Evolutionary conservation across 2,888 invertebrate genomes (phyloP).

Genomic region (Apamea epomidion): DNA sequence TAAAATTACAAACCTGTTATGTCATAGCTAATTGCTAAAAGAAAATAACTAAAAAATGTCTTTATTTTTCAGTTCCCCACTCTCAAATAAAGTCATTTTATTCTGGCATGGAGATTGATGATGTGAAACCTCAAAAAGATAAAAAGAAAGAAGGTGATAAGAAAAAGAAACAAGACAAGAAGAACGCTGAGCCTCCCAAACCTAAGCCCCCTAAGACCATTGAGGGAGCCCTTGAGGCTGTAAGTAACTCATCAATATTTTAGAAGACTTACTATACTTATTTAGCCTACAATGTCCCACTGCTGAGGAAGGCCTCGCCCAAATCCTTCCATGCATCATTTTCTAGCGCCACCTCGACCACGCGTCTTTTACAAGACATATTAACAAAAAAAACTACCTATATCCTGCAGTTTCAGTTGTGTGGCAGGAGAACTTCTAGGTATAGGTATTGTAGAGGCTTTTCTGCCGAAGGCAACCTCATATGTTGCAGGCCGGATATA

Average conservation of each 20-base stretch:
- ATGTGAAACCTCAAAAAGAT: slow-evolving; percentile 90
- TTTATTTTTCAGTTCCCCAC: slow-evolving; percentile 90
- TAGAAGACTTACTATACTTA: neutral
- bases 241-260: slow-evolving; percentile 75
- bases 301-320: neutral
- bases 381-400: neutral
- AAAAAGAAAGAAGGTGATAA: slow-evolving; percentile 87
- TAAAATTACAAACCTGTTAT: neutral
- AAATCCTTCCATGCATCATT: neutral
- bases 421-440: neutral
- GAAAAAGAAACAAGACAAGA: slow-evolving; percentile 87
- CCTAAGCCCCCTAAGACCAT: slow-evolving; percentile 92
- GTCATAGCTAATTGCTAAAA: neutral
- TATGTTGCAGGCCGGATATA: no score
- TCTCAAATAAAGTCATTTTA: slow-evolving; percentile 93
- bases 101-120: slow-evolving; percentile 91
- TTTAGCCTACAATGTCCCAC: neutral
- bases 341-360: neutral
- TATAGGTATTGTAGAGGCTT: no score
- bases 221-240: slow-evolving; percentile 91
- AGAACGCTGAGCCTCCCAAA: slow-evolving; percentile 89
- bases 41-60: neutral
- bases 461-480: no score
- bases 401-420: neutral
- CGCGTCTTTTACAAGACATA: neutral